Evolutionary conservation across 2,113 vertebrate genomes (phyloP), one percentile per base, ranked within the genome.

Genomic region (Oxyruncus cristatus): DNA sequence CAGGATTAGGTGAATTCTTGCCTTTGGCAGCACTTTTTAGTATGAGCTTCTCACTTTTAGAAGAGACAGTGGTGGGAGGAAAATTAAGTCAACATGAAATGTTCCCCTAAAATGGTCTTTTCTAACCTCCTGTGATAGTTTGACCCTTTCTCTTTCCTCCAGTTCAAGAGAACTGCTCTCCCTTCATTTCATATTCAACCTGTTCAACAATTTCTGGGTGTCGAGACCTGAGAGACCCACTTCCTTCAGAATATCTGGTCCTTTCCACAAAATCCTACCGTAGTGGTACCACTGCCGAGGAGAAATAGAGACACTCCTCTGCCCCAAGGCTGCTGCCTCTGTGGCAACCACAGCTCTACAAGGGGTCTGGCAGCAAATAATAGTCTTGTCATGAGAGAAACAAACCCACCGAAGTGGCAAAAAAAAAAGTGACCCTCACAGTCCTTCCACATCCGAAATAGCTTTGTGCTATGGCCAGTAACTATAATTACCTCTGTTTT

Each of bases 141-240:
- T 24, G 55, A 80, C 8, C 12, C 41, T 3, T 85, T 76, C 58
- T 77, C 33, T 23, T 22, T n/a, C 14, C 11, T 14, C 24, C 76
- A 66, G 30, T 21, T 74, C 20, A 47, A 88, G 42, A 82, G 50
- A 68, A 52, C 17, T 39, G 4, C 21, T 86, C 59, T 77, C 37
- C 28, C 62, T 17, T 42, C 35, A n/a, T 23, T 81, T 78, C 14
- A 5, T 3, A 21, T 22, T 89, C 8, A 68, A 28, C 19, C 52
- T 20, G 24, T 41, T 63, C 24, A 85, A 42, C 11, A 42, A 9
- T 27, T 77, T 39, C 53, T 70, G 50, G 7, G 37, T 35, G 8
- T 23, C 0, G 0, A 62, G 21, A 56, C 1, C 2, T 16, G 20
- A 23, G 6, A 17, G n/a, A 73, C 4, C 28, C 20, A 9, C 14